phyloP scores from a whole-genome alignment of 1,140 invertebrate genomes.

The Lucilia cuprina region DNA sequence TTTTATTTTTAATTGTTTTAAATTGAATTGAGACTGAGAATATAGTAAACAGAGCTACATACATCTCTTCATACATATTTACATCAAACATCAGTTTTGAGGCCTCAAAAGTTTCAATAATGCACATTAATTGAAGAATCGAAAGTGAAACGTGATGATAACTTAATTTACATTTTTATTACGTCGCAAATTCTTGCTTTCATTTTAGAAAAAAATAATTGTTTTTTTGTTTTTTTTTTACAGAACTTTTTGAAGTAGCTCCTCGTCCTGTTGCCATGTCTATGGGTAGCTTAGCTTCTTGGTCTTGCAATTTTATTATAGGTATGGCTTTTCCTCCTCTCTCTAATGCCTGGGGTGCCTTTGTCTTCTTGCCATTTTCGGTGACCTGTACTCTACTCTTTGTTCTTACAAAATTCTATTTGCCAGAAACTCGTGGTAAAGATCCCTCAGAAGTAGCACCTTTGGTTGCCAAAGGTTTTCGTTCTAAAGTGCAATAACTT shows the following conservation, averaged over 20 bases:
- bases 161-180: not conserved
- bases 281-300: slow-evolving; percentile 86
- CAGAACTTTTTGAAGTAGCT: slow-evolving; percentile 87
- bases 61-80: no score
- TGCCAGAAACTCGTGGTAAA: slow-evolving; percentile 75
- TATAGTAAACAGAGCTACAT: no score
- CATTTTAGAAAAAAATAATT: not conserved
- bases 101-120: no score
- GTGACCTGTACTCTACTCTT: slow-evolving; percentile 67
- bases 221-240: slow-evolving; percentile 45
- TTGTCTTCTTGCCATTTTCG: slow-evolving; percentile 77
- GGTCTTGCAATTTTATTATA: slow-evolving; percentile 89
- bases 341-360: slow-evolving; percentile 70
- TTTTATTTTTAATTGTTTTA: not conserved
- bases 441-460: slow-evolving; percentile 69
- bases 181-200: not conserved
- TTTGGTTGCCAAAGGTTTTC: slow-evolving; percentile 64
- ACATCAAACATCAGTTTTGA: no score
- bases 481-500: slow-evolving; percentile 57
- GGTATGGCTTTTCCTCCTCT: slow-evolving; percentile 81
- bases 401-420: slow-evolving; percentile 71
- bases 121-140: not conserved
- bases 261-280: slow-evolving; percentile 86
- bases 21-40: not conserved
- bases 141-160: not conserved